phyloP scores from a whole-genome alignment of 2,888 invertebrate genomes.

The Lissonota sp. region DNA sequence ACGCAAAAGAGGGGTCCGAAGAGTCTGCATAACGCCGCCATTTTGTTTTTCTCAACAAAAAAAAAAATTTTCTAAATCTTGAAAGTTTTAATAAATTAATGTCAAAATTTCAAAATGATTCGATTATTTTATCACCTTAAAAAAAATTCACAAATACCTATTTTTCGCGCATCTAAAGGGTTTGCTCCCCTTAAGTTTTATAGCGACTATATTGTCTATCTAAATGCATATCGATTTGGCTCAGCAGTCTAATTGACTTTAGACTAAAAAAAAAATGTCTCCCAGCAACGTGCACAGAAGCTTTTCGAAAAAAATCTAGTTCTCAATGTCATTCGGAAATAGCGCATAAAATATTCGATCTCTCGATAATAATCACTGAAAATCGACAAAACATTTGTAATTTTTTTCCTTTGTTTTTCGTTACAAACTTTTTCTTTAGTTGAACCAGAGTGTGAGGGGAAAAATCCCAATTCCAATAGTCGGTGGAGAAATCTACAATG shows the following conservation, averaged over 20 bases:
- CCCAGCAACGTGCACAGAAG: conserved; percentile 41
- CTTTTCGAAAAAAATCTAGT: conserved; percentile 10
- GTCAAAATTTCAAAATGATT: no score
- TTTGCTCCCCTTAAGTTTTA: no score
- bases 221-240: no score
- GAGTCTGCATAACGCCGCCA: no score
- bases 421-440: conserved; percentile 37
- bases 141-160: no score
- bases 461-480: conserved; percentile 57
- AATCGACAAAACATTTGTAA: background rate
- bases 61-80: no score
- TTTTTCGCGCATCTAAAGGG: no score
- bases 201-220: conserved; percentile 41
- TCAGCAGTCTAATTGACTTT: conserved; percentile 10
- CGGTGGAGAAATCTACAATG: conserved; percentile 66
- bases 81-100: no score
- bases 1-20: no score
- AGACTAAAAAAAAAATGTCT: conserved; percentile 36
- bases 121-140: no score
- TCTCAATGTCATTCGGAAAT: background rate
- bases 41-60: no score
- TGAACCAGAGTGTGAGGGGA: conserved; percentile 16
- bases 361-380: background rate
- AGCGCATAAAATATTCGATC: background rate
- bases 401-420: conserved; percentile 4